Evolutionary conservation across 2,113 vertebrate species (phyloP).

Genomic region (Oncorhynchus gorbuscha): DNA sequence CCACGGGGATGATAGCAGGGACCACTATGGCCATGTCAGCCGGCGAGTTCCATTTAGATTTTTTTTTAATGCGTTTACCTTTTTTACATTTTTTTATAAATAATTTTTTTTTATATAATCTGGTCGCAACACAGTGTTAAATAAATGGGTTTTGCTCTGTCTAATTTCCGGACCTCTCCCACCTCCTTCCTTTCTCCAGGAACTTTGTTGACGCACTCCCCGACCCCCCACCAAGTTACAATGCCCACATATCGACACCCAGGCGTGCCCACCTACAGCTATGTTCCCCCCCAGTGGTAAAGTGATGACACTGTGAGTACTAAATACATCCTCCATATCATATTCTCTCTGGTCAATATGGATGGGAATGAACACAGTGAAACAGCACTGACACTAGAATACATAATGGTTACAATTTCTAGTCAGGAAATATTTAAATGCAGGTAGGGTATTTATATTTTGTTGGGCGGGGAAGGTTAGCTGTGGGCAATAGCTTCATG

Average conservation of each 20-base stretch:
- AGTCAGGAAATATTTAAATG: neutral
- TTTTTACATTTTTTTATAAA: too few relatives aligned
- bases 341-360: neutral
- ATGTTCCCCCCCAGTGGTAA: conserved; percentile 98
- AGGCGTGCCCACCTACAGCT: conserved; percentile 96
- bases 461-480: too few relatives aligned
- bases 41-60: conserved; percentile 71
- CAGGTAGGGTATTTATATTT: neutral
- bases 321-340: neutral
- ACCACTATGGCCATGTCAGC: conserved; percentile 99
- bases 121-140: neutral
- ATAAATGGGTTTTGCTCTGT: conserved; percentile 3
- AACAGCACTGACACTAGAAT: neutral
- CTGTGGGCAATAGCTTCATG: neutral
- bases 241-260: conserved; percentile 93
- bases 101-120: too few relatives aligned
- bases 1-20: conserved; percentile 98
- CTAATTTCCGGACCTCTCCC: neutral
- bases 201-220: conserved; percentile 93
- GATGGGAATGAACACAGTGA: neutral
- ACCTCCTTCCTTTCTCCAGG: conserved; percentile 47
- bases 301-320: conserved; percentile 78
- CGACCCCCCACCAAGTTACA: conserved; percentile 88
- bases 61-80: neutral
- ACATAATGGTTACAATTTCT: neutral